Evolutionary conservation across 1,140 invertebrate genomes (phyloP).

Genomic region (Whitmania pigra): DNA sequence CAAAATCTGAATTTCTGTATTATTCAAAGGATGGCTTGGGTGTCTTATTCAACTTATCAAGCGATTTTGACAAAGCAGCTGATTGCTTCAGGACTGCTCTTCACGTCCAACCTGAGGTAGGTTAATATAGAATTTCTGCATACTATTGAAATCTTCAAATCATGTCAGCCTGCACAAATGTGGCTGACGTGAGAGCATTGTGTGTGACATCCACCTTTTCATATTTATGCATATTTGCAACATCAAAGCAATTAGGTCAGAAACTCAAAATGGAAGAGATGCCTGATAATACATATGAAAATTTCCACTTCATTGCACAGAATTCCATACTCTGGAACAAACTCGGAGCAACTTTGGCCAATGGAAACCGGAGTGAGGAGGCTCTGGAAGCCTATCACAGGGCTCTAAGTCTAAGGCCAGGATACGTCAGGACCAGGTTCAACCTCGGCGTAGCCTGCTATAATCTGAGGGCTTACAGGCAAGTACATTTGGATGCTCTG

Average conservation of each 20-base stretch:
- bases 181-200: too few relatives aligned
- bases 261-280: background rate
- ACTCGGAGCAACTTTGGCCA: slow-evolving; percentile 87
- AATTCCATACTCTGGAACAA: slow-evolving; percentile 94
- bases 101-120: slow-evolving; percentile 59
- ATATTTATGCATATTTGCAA: background rate
- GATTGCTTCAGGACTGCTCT: slow-evolving; percentile 88
- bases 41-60: slow-evolving; percentile 83
- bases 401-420: slow-evolving; percentile 78
- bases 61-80: slow-evolving; percentile 85
- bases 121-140: background rate
- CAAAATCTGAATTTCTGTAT: background rate
- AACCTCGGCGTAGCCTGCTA: slow-evolving; percentile 96
- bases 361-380: slow-evolving; percentile 83
- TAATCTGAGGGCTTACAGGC: slow-evolving; percentile 83
- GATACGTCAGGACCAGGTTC: slow-evolving; percentile 88
- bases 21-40: slow-evolving; percentile 67
- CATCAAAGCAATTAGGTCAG: background rate
- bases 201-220: background rate
- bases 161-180: too few relatives aligned
- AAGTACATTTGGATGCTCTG: slow-evolving; percentile 29
- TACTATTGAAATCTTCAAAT: background rate
- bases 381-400: slow-evolving; percentile 87
- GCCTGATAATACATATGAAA: background rate
- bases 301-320: slow-evolving; percentile 38